Percentiles rank a stretch among this genome's conserved stretches.
Conservation (phyloP, 2,113 vertebrate species). For the Petromus typicus region DNA sequence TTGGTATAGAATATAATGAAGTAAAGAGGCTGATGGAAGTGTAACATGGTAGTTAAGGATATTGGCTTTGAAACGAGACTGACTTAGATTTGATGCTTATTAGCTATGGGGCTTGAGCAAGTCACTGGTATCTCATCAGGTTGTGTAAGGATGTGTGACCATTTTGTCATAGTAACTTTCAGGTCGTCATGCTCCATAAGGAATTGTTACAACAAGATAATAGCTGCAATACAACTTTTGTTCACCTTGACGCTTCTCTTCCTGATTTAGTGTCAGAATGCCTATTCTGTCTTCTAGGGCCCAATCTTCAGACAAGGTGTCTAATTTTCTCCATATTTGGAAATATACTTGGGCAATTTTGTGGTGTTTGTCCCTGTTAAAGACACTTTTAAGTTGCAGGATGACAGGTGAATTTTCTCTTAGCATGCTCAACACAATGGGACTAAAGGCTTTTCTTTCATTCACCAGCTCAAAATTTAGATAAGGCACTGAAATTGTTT, state of each 20-base stretch:
- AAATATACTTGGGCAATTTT: background rate
- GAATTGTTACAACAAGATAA: background rate
- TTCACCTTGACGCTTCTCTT: background rate
- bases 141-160: background rate
- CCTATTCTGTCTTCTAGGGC: background rate
- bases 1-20: background rate
- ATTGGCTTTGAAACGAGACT: background rate
- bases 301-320: background rate
- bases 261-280: background rate
- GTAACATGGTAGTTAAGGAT: background rate
- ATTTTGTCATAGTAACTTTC: background rate
- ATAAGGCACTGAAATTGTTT: background rate
- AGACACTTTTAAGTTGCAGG: background rate
- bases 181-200: background rate
- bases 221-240: background rate
- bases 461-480: background rate
- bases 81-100: background rate
- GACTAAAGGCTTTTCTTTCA: background rate
- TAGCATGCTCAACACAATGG: too few species aligned
- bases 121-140: background rate
- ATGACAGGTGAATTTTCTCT: background rate
- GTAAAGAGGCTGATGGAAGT: background rate
- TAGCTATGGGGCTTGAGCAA: background rate
- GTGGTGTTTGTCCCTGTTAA: background rate
- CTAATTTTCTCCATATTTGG: background rate